Evolutionary conservation across 2,888 invertebrate genomes (phyloP).

Genomic region (Heteromyza rotundicornis): DNA sequence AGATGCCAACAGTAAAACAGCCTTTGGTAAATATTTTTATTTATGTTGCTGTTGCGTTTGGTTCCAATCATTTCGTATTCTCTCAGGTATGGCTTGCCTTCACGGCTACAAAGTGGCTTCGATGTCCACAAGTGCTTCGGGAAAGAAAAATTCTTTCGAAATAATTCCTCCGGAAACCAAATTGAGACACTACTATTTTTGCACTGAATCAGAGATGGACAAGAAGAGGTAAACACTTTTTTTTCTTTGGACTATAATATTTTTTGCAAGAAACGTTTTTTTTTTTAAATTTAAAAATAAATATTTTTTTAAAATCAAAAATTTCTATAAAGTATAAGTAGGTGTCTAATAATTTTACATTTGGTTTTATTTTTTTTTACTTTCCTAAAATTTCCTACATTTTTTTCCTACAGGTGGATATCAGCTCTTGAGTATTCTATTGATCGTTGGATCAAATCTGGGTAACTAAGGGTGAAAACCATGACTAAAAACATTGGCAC

Average conservation of each 20-base stretch:
- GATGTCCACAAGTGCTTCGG: conserved; percentile 79
- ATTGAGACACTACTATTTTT: conserved; percentile 89
- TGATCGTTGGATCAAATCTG: conserved; percentile 87
- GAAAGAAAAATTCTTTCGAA: conserved; percentile 90
- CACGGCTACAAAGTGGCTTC: conserved; percentile 85
- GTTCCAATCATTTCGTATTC: not conserved
- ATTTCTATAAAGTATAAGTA: too few relatives aligned
- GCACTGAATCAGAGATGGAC: conserved; percentile 93
- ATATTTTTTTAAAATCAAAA: too few relatives aligned
- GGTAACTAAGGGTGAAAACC: conserved; percentile 61
- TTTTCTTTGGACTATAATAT: not conserved
- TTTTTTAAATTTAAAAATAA: not conserved
- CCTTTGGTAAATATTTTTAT: conserved; percentile 73
- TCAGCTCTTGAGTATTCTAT: conserved; percentile 93
- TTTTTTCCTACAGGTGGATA: conserved; percentile 78
- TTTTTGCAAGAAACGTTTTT: not conserved
- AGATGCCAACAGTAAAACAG: conserved; percentile 84
- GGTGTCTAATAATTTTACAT: too few relatives aligned
- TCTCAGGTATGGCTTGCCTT: conserved; percentile 85
- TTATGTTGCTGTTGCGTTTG: not conserved
- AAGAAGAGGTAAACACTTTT: conserved; percentile 76
- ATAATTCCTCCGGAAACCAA: conserved; percentile 86
- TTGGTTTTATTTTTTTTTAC: not conserved
- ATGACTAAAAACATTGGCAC: conserved; percentile 47
- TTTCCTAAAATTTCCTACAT: too few relatives aligned